A percentile compares a stretch with the other conserved stretches of the same genome.
Conservation (phyloP, 2,888 invertebrate species). For the Drosophila helvetica region DNA sequence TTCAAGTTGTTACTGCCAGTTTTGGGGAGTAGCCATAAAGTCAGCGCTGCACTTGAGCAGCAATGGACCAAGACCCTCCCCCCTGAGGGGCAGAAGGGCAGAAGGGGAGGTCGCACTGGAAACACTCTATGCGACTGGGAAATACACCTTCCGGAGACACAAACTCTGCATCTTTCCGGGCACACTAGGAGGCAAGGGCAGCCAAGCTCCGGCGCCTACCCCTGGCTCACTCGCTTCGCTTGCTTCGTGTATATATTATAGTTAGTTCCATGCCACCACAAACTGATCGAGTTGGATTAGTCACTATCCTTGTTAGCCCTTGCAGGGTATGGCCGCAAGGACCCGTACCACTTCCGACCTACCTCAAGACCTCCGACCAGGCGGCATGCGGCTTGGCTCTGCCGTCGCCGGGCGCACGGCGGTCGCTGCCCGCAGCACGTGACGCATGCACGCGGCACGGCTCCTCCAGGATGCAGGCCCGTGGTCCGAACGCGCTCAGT, state of each 20-base stretch:
- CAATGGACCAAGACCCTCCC: constrained; percentile 13
- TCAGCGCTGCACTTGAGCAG: constrained; percentile 52
- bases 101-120: not conserved
- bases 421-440: constrained; percentile 72
- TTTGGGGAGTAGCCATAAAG: constrained; percentile 64
- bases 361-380: constrained; percentile 89
- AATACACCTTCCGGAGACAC: not conserved
- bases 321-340: not conserved
- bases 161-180: too few species aligned
- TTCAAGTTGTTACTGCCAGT: constrained; percentile 67
- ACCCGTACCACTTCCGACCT: constrained; percentile 77
- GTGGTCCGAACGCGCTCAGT: constrained; percentile 89
- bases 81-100: not conserved
- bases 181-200: too few species aligned
- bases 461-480: constrained; percentile 91
- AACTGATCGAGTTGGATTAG: not conserved
- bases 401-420: constrained; percentile 31
- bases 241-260: not conserved
- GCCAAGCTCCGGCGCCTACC: not conserved
- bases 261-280: not conserved
- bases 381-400: constrained; percentile 57
- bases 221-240: too few species aligned
- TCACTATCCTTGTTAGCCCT: too few species aligned
- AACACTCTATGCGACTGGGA: not conserved
- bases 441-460: constrained; percentile 86